A percentile compares a stretch with the other conserved stretches of the same genome.
phyloP scores from a whole-genome alignment of 2,113 vertebrate genomes.

The Ia io region DNA sequence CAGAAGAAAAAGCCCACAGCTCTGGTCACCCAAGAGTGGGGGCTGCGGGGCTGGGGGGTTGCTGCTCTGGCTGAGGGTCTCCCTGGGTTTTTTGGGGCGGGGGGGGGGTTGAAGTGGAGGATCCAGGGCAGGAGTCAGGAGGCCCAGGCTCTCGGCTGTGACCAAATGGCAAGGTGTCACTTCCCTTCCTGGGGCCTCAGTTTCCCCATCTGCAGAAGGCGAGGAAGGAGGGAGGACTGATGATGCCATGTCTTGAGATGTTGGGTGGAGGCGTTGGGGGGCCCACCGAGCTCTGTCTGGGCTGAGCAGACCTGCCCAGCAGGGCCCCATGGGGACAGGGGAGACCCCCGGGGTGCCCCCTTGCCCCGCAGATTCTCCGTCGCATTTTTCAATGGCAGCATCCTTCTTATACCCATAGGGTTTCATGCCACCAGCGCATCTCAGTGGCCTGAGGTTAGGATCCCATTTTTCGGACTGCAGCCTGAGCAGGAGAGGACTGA shows the following conservation, averaged over 20 bases:
- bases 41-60: background rate
- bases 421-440: no score
- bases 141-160: background rate
- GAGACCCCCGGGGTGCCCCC: fast-evolving
- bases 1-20: background rate
- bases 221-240: background rate
- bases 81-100: background rate
- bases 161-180: background rate
- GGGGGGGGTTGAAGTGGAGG: background rate
- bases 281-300: background rate
- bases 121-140: background rate
- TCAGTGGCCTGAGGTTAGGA: background rate
- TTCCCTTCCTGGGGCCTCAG: background rate
- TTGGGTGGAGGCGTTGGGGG: background rate
- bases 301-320: background rate
- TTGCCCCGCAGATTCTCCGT: background rate
- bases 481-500: background rate
- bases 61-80: background rate
- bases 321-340: background rate
- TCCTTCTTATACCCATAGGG: background rate
- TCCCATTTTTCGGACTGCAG: background rate
- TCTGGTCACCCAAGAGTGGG: background rate
- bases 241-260: background rate
- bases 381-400: background rate
- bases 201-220: background rate